Evolutionary conservation across 2,113 vertebrate species (phyloP).

Genomic region (Ictalurus furcatus): DNA sequence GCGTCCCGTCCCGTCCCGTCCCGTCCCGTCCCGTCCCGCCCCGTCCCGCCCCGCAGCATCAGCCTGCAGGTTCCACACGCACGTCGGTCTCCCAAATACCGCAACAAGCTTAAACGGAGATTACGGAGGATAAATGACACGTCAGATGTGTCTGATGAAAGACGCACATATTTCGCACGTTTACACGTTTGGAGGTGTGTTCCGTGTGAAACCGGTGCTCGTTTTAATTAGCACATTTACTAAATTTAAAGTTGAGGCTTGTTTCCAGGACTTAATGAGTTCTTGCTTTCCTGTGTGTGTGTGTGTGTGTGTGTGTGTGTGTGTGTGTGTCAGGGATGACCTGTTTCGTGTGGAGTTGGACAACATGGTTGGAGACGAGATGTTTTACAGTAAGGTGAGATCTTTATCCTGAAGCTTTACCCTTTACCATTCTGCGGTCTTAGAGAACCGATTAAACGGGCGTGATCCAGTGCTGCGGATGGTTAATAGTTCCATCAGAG

Average conservation of each 20-base stretch:
- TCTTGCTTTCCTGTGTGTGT: neutral
- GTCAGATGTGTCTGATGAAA: too few relatives aligned
- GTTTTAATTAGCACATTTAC: neutral
- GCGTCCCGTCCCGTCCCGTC: too few relatives aligned
- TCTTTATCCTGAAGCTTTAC: neutral
- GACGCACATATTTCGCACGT: too few relatives aligned
- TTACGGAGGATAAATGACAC: neutral
- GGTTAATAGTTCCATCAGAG: too few relatives aligned
- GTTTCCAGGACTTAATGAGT: neutral
- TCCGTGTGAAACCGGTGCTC: neutral
- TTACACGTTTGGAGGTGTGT: neutral
- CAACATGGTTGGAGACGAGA: conserved; percentile 76
- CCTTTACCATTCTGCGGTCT: too few relatives aligned
- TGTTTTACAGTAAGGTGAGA: conserved; percentile 91
- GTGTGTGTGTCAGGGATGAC: conserved; percentile 79
- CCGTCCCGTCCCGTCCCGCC: too few relatives aligned
- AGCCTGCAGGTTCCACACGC: neutral
- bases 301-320: conserved; percentile 16
- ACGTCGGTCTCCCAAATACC: neutral
- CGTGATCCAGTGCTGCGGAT: too few relatives aligned
- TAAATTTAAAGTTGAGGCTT: neutral
- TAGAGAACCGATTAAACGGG: neutral
- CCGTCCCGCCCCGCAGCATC: too few relatives aligned
- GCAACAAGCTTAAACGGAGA: neutral
- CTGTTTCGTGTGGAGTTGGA: conserved; percentile 91